Conservation (phyloP, 1,140 invertebrate genomes). For the Heliconius eleuchia region DNA sequence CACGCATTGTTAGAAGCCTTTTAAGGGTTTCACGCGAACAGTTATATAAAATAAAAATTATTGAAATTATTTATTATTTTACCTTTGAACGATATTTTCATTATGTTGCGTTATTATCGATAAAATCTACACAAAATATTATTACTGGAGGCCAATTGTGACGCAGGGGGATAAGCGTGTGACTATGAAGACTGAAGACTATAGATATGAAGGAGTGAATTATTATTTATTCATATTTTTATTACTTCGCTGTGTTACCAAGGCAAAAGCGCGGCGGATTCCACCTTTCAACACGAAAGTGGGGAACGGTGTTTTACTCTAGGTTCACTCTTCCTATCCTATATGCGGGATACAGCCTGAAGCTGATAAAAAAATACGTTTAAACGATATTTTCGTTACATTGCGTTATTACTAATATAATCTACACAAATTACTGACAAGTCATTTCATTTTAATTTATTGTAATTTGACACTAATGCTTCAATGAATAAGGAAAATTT, state of each 20-base stretch:
- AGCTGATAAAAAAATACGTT: too few species aligned
- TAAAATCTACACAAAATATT: slow-evolving; percentile 24
- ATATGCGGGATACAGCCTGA: too few species aligned
- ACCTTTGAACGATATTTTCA: slow-evolving; percentile 3
- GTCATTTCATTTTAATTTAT: background rate
- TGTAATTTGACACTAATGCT: slow-evolving; percentile 19
- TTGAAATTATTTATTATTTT: slow-evolving; percentile 17
- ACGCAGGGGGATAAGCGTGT: too few species aligned
- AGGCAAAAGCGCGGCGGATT: too few species aligned
- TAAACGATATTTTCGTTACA: slow-evolving; percentile 13
- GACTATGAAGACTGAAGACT: too few species aligned
- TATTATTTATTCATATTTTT: too few species aligned
- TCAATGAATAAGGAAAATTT: slow-evolving; percentile 13
- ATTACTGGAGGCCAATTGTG: too few species aligned
- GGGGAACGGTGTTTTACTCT: too few species aligned
- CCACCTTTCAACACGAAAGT: too few species aligned
- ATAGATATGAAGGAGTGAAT: too few species aligned
- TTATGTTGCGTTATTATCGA: slow-evolving; percentile 25
- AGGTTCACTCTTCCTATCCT: too few species aligned
- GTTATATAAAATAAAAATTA: background rate
- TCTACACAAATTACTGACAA: slow-evolving; percentile 17
- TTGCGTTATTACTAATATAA: slow-evolving; percentile 29
- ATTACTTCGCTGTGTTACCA: too few species aligned
- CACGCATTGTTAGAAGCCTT: slow-evolving; percentile 1
- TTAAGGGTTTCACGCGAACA: background rate